A percentile compares a stretch with the other conserved stretches of the same genome.
Conservation (phyloP, 2,113 vertebrate species). For the Neopipo cinnamomea region DNA sequence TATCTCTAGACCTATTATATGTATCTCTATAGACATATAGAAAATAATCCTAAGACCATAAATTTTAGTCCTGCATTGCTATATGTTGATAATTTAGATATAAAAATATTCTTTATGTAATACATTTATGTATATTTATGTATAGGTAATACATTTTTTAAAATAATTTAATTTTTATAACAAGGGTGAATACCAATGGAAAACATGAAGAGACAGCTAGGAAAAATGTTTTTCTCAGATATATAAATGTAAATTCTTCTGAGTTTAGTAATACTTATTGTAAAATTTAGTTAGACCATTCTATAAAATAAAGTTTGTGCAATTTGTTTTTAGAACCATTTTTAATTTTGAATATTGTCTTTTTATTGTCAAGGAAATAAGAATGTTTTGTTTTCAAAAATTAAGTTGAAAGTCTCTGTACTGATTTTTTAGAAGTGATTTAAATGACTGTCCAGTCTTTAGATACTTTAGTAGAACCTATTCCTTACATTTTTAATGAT, state of each 20-base stretch:
- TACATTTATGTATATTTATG: neutral
- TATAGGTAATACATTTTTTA: neutral
- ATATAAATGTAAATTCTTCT: neutral
- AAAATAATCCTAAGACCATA: neutral
- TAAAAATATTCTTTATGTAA: neutral
- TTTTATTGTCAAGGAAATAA: neutral
- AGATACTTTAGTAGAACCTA: neutral
- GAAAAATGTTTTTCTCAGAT: neutral
- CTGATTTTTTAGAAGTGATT: neutral
- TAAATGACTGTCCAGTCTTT: neutral
- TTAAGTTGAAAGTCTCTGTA: neutral
- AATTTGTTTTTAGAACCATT: neutral
- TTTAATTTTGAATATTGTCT: neutral
- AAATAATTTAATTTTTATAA: neutral
- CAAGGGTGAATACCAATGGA: neutral
- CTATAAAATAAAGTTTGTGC: neutral
- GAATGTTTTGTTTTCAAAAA: neutral
- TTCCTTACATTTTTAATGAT: neutral
- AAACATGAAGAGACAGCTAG: neutral
- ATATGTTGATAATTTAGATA: neutral
- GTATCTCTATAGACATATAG: neutral
- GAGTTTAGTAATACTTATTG: neutral
- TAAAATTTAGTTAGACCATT: neutral
- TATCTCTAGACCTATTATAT: no score
- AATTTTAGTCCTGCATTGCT: neutral